Evolutionary conservation across 2,113 vertebrate genomes (phyloP).

Genomic region (Tyrannus savana): DNA sequence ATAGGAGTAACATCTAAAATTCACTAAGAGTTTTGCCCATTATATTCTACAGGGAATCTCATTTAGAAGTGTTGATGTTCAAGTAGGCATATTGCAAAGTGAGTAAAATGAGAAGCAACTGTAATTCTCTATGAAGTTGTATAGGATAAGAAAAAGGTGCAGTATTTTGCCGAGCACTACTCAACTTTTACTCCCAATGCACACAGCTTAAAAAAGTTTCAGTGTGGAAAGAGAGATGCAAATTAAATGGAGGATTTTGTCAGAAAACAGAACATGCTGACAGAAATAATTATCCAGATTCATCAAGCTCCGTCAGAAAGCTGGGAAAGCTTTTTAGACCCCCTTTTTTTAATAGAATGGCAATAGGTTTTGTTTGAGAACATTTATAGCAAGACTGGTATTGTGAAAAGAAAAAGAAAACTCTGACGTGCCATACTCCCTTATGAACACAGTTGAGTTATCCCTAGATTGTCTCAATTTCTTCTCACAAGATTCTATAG

Average conservation of each 20-base stretch:
- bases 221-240: background rate
- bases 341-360: background rate
- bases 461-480: background rate
- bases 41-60: background rate
- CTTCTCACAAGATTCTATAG: background rate
- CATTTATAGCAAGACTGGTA: background rate
- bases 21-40: background rate
- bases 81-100: background rate
- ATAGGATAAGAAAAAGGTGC: background rate
- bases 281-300: background rate
- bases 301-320: background rate
- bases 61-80: background rate
- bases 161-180: background rate
- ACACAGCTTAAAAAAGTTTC: background rate
- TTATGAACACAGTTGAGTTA: background rate
- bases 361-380: background rate
- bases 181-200: background rate
- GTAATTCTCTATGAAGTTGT: background rate
- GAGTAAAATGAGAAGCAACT: background rate
- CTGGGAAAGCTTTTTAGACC: background rate
- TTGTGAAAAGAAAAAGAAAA: background rate
- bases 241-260: background rate
- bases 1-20: background rate
- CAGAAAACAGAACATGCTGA: background rate
- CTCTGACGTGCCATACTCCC: accelerated